Conservation (phyloP, 2,888 invertebrate genomes). For the Stenotaenia linearis region DNA sequence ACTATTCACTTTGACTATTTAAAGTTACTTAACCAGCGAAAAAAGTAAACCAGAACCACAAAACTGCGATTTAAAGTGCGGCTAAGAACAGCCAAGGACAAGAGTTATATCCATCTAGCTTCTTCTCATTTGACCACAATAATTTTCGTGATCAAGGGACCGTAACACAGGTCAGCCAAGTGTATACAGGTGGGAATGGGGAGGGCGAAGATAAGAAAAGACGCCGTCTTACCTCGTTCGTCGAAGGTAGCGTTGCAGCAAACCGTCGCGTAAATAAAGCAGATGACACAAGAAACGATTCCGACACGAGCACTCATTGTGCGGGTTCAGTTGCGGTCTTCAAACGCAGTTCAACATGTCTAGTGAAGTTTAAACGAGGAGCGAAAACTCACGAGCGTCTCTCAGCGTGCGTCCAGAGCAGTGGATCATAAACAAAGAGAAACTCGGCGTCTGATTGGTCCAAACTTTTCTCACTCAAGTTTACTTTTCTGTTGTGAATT, state of each 20-base stretch:
- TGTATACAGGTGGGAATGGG: background rate
- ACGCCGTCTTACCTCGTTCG: background rate
- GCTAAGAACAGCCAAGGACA: too few species aligned
- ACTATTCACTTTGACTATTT: too few species aligned
- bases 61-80: too few species aligned
- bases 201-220: background rate
- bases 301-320: background rate
- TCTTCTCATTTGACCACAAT: too few species aligned
- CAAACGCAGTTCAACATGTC: background rate
- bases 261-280: background rate
- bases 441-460: background rate
- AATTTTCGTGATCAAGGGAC: background rate
- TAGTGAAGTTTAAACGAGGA: background rate
- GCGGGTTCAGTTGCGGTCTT: too few species aligned
- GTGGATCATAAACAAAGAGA: background rate
- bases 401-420: background rate
- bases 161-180: slow-evolving; percentile 1
- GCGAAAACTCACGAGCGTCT: too few species aligned
- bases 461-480: background rate
- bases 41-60: too few species aligned
- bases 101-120: too few species aligned
- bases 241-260: background rate
- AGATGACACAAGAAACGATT: background rate
- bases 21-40: too few species aligned
- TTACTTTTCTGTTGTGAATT: background rate